phyloP scores from a whole-genome alignment of 2,113 vertebrate species.

The Podocnemis expansa region DNA sequence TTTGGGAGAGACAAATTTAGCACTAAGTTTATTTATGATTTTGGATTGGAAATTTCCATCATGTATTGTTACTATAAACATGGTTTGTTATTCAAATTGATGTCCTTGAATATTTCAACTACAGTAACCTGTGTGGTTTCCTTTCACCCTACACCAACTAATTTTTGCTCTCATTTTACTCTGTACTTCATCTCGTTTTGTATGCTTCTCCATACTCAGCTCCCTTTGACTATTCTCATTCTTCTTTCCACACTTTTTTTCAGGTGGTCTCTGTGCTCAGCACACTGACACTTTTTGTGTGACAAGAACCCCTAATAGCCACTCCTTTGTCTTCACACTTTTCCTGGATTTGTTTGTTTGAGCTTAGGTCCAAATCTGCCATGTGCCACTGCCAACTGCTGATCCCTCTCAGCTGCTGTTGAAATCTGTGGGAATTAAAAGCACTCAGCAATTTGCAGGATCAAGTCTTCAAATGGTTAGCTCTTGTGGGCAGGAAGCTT shows the following conservation, averaged over 20 bases:
- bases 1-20: not conserved
- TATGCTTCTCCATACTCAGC: not conserved
- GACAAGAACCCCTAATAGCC: not conserved
- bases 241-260: not conserved
- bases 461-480: not conserved
- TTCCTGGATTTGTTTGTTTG: not conserved
- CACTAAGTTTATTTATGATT: not conserved
- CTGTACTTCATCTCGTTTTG: not conserved
- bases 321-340: not conserved
- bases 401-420: not conserved
- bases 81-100: slow-evolving; percentile 12
- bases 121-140: slow-evolving; percentile 17
- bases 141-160: slow-evolving; percentile 3
- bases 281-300: not conserved
- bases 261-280: not conserved
- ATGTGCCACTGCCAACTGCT: not conserved
- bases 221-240: not conserved
- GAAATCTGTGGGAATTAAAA: not conserved
- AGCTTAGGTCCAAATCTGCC: fast-evolving
- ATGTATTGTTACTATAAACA: not conserved
- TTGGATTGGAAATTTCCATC: not conserved
- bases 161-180: not conserved
- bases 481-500: not conserved
- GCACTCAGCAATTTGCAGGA: not conserved
- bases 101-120: not conserved